These are phyloP conservation scores for Etheostoma cragini DNA, from an alignment of 2,113 vertebrate species.

Conservation along the genomic window DNA sequence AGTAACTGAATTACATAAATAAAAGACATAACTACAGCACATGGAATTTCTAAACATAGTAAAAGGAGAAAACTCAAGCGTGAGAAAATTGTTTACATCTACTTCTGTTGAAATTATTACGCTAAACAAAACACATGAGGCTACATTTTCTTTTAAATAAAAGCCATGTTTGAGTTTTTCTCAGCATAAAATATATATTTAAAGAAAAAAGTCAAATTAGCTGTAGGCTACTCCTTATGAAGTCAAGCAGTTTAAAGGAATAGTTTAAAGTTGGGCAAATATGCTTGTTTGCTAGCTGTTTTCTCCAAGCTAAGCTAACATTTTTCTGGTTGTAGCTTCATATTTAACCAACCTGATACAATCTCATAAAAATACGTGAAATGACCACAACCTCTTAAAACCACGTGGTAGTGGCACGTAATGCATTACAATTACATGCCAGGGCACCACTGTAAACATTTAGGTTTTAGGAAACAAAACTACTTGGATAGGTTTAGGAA, in stretches of 20 bases:
- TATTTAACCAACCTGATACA: neutral
- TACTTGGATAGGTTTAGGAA: no score
- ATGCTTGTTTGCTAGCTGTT: neutral
- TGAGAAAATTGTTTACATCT: neutral
- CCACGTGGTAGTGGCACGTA: no score
- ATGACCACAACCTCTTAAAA: no score
- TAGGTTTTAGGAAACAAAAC: no score
- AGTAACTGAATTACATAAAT: slow-evolving; percentile 64
- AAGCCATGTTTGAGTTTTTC: slow-evolving; percentile 2
- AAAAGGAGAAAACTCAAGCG: slow-evolving; percentile 1
- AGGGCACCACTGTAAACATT: no score
- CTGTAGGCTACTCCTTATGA: neutral
- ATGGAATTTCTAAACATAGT: slow-evolving; percentile 17
- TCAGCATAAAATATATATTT: neutral
- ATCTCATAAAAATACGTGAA: no score
- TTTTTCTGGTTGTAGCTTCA: neutral
- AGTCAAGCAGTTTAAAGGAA: slow-evolving; percentile 9
- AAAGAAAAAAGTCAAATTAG: neutral
- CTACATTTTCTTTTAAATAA: slow-evolving; percentile 40
- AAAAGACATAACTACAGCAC: slow-evolving; percentile 45
- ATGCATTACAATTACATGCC: no score
- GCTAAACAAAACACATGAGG: neutral
- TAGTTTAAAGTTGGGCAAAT: neutral
- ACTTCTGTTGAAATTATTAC: neutral
- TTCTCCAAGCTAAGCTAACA: neutral